Conservation (phyloP, 2,888 invertebrate species). For the Catocala sponsa region DNA sequence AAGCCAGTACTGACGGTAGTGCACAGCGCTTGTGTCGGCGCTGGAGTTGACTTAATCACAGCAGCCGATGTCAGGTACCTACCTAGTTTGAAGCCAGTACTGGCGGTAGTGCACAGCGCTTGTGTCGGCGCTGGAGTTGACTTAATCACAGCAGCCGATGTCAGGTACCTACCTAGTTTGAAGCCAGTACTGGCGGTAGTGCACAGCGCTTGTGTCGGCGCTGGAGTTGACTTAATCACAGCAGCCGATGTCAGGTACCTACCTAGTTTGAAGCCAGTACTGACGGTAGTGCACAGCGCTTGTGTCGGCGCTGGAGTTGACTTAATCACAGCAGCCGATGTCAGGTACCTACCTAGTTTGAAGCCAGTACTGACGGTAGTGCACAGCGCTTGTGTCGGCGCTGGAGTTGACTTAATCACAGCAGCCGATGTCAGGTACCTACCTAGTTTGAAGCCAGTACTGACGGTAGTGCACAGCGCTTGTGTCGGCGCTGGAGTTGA, state of each 20-base stretch:
- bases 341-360: conserved; percentile 92
- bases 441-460: conserved; percentile 97
- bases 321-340: conserved; percentile 96
- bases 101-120: conserved; percentile 94
- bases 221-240: conserved; percentile 95
- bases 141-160: conserved; percentile 96
- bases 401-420: conserved; percentile 95
- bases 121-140: conserved; percentile 98
- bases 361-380: conserved; percentile 97
- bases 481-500: conserved; percentile 98
- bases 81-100: conserved; percentile 97
- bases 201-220: conserved; percentile 97
- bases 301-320: conserved; percentile 98
- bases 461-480: conserved; percentile 94
- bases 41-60: conserved; percentile 95
- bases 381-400: conserved; percentile 97
- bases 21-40: conserved; percentile 97
- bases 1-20: conserved; percentile 97
- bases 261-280: conserved; percentile 97
- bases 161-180: conserved; percentile 92
- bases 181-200: conserved; percentile 97
- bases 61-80: conserved; percentile 96
- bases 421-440: conserved; percentile 96
- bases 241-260: conserved; percentile 96
- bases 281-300: conserved; percentile 94